Base-by-base conservation (phyloP, 2,797 vertebrate species). In the Remorina albescens region DNA sequence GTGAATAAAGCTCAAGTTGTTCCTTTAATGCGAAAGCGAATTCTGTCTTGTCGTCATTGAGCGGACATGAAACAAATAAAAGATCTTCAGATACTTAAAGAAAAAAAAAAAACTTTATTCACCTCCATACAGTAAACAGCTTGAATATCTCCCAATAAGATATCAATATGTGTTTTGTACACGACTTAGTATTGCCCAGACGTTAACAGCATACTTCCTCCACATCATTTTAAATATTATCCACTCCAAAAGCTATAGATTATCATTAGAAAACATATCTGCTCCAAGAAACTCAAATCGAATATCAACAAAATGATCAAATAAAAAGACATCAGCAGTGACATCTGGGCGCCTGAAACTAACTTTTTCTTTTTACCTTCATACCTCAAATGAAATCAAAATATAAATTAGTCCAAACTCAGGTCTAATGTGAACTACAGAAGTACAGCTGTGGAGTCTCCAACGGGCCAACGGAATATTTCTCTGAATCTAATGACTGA, bases 81-180 rank as follows among this genome's bases (percentile, higher is more conserved):
- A 39, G 12, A 26, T 41, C 39, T 85, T 85, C 81, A 79, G 30
- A 30, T 30, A 30, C 6, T 30, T 30, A 74, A 84, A 89, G 88
- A 86, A 80, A 71, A 89, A 86, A 80, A 71, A 78, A 73, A 66
- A 75, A 25, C 66, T 93, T 92, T 92, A 92, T 93, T 93, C 53
- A 88, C 67, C 73, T 88, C 41, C 61, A 8, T 85, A 84, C 80
- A 89, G 80, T 85, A 88, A 83, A 92, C 81, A 76, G 18, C 80
- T 79, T 73, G 60, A 88, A 64, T 81, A 74, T 74, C 83, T 63
- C 67, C 74, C 62, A 83, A 81, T 72, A 76, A 80, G 51, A 82
- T 79, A 74, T 79, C 62, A 77, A 46, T 77, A 25, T 55, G 41
- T 75, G 70, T 36, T 80, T 71, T 69, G 61, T 21, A 87, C 54